Evolutionary conservation across 1,140 invertebrate genomes (phyloP).

Genomic region (Platorchestia sp.): DNA sequence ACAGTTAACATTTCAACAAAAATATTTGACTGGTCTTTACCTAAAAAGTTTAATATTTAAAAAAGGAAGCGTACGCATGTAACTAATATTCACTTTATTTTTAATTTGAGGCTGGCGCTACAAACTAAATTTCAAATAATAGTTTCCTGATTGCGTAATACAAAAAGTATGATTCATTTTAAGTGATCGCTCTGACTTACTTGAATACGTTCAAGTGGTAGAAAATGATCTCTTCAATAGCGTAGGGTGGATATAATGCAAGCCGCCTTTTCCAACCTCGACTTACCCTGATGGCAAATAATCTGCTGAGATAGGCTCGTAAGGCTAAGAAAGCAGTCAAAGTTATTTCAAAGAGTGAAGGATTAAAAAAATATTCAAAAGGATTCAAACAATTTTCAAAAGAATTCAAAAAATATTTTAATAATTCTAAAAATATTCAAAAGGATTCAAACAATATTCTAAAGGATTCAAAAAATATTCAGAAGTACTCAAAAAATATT

Average conservation of each 20-base stretch:
- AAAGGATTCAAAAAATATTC: too few species aligned
- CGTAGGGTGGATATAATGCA: background rate
- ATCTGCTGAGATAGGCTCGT: background rate
- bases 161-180: background rate
- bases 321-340: background rate
- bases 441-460: too few species aligned
- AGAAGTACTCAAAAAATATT: too few species aligned
- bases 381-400: too few species aligned
- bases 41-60: background rate
- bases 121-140: background rate
- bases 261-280: background rate
- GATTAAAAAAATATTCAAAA: background rate
- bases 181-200: background rate
- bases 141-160: background rate
- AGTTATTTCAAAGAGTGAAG: background rate
- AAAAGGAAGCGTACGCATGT: background rate
- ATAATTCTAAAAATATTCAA: too few species aligned
- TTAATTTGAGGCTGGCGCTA: background rate
- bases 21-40: background rate
- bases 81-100: background rate
- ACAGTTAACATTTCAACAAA: background rate
- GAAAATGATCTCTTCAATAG: background rate
- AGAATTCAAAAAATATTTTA: too few species aligned
- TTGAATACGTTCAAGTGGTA: background rate
- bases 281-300: background rate